These are phyloP conservation scores for Campoplex capitator DNA, from an alignment of 2,888 invertebrate genomes.

Conservation along the genomic window DNA sequence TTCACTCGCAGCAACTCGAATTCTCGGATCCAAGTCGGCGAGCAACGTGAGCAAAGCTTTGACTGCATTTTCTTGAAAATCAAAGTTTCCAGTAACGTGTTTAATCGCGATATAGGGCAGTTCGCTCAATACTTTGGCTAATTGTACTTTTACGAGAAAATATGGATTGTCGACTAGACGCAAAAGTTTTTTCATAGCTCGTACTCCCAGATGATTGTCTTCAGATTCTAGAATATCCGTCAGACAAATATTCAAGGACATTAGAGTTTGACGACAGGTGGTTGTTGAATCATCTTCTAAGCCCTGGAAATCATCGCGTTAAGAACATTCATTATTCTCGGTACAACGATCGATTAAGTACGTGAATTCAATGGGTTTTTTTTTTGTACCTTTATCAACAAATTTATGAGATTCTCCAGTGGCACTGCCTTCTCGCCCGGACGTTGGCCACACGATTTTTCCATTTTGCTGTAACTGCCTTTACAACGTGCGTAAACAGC, in stretches of 20 bases:
- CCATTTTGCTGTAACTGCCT: slow-evolving; percentile 80
- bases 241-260: slow-evolving; percentile 87
- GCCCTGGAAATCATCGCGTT: slow-evolving; percentile 85
- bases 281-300: slow-evolving; percentile 91
- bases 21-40: slow-evolving; percentile 91
- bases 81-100: slow-evolving; percentile 85
- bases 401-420: slow-evolving; percentile 85
- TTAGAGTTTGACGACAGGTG: slow-evolving; percentile 90
- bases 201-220: slow-evolving; percentile 86
- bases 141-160: slow-evolving; percentile 93
- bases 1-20: slow-evolving; percentile 89
- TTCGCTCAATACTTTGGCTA: slow-evolving; percentile 88
- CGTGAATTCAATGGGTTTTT: slow-evolving; percentile 26
- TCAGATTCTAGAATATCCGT: slow-evolving; percentile 87
- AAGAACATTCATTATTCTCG: slow-evolving; percentile 47
- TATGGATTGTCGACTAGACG: slow-evolving; percentile 90
- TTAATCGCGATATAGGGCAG: slow-evolving; percentile 87
- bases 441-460: slow-evolving; percentile 77
- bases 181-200: slow-evolving; percentile 88
- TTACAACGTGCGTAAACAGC: slow-evolving; percentile 86
- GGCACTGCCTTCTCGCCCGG: slow-evolving; percentile 76
- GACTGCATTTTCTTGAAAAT: slow-evolving; percentile 87
- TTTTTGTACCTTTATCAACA: slow-evolving; percentile 86
- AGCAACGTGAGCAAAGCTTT: slow-evolving; percentile 88
- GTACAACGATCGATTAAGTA: slow-evolving; percentile 40